Percentiles rank a stretch among this genome's conserved stretches.
Conservation (phyloP, 2,797 vertebrate species). For the Tapera naevia region DNA sequence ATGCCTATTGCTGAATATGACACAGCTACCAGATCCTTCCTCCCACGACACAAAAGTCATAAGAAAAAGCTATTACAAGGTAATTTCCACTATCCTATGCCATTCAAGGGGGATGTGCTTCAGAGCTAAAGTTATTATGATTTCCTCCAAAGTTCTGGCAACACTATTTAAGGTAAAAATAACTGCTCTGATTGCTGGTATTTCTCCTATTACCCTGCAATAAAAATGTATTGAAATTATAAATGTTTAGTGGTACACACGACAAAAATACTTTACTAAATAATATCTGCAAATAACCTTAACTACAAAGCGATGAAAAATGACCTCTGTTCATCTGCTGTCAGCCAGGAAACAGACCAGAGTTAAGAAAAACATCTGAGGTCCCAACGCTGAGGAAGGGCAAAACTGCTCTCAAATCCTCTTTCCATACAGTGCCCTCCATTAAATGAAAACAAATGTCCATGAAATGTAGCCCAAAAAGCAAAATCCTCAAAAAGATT, state of each 20-base stretch:
- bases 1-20: not conserved
- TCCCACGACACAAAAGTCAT: not conserved
- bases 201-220: not conserved
- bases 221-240: not conserved
- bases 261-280: not conserved
- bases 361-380: not conserved
- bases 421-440: not conserved
- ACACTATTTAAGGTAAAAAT: not conserved
- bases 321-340: not conserved
- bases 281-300: not conserved
- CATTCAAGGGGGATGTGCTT: not conserved
- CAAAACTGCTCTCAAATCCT: not conserved
- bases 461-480: not conserved
- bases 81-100: not conserved
- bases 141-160: not conserved
- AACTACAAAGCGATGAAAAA: not conserved
- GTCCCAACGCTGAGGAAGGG: not conserved
- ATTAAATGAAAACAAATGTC: constrained; percentile 11
- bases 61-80: not conserved
- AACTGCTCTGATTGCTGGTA: not conserved
- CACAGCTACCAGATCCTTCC: not conserved
- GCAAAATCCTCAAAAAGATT: not conserved
- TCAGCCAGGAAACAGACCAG: not conserved
- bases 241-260: not conserved
- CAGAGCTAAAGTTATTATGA: rapidly evolving